Evolutionary conservation across 2,888 invertebrate species (phyloP).

Genomic region (Hoplodrina blanda): DNA sequence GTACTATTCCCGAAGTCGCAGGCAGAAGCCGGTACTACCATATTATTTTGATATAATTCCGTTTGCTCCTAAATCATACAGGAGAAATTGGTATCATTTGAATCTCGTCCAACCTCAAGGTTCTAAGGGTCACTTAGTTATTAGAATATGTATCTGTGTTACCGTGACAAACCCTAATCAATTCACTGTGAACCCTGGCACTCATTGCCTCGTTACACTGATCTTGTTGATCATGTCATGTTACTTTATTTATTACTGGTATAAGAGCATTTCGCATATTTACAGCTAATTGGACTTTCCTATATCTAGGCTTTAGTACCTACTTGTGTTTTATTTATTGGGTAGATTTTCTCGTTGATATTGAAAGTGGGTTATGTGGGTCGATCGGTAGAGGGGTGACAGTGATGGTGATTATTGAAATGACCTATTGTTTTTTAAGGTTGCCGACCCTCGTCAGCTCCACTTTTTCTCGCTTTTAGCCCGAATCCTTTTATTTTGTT

Average conservation of each 20-base stretch:
- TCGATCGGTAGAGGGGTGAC: not conserved
- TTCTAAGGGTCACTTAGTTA: conserved; percentile 34
- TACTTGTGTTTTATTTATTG: not conserved
- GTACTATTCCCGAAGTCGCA: too few relatives aligned
- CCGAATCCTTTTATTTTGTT: too few relatives aligned
- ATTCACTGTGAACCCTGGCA: conserved; percentile 44
- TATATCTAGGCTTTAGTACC: not conserved
- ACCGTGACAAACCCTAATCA: conserved; percentile 53
- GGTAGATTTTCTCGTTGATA: not conserved
- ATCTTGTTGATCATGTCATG: conserved; percentile 21
- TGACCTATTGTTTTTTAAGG: too few relatives aligned
- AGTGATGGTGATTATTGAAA: not conserved
- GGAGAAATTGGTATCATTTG: not conserved
- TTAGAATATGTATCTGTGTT: conserved; percentile 41
- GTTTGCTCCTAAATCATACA: not conserved
- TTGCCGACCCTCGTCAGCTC: too few relatives aligned
- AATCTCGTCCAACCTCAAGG: conserved; percentile 9
- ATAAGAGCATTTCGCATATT: conserved; percentile 23
- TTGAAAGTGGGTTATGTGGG: not conserved
- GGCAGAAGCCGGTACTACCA: too few relatives aligned
- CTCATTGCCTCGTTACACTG: conserved; percentile 8
- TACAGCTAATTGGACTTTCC: conserved; percentile 20
- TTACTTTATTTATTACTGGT: conserved; percentile 16
- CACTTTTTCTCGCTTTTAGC: too few relatives aligned
- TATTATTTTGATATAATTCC: not conserved